phyloP scores from a whole-genome alignment of 2,797 vertebrate species.

The Gymnocypris eckloni region DNA sequence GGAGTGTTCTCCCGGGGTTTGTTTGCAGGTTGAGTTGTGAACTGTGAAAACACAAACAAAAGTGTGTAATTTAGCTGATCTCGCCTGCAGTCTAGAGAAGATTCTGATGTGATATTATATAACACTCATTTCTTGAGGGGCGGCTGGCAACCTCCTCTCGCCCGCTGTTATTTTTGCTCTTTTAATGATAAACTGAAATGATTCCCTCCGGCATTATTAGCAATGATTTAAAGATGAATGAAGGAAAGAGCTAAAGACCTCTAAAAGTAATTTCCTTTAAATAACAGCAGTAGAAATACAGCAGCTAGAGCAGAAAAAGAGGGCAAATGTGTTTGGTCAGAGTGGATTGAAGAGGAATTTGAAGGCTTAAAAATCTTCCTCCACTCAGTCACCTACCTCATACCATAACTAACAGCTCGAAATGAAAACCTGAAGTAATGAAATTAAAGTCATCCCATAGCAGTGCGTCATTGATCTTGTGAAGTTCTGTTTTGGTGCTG shows the following conservation, averaged over 20 bases:
- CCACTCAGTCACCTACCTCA: background rate
- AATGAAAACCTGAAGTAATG: background rate
- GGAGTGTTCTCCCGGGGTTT: background rate
- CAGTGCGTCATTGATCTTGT: background rate
- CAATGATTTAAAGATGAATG: slow-evolving; percentile 14
- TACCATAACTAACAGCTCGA: background rate
- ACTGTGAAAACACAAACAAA: background rate
- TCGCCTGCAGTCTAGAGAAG: slow-evolving; percentile 5
- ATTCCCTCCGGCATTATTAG: slow-evolving; percentile 47
- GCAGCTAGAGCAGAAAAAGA: background rate
- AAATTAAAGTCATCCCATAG: background rate
- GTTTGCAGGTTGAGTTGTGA: background rate
- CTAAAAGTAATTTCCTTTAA: background rate
- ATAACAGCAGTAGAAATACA: background rate
- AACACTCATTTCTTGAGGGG: background rate
- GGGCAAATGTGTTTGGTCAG: background rate
- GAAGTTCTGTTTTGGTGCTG: background rate
- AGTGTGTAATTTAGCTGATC: background rate
- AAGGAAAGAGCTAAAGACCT: background rate
- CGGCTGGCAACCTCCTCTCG: slow-evolving; percentile 5
- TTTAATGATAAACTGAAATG: slow-evolving; percentile 30
- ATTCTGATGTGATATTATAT: slow-evolving; percentile 5
- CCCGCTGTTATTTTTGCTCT: slow-evolving; percentile 15
- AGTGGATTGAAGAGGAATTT: background rate
- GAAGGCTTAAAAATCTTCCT: background rate